Conservation (phyloP, 2,797 vertebrate genomes). For the Cirrhinus molitorella region DNA sequence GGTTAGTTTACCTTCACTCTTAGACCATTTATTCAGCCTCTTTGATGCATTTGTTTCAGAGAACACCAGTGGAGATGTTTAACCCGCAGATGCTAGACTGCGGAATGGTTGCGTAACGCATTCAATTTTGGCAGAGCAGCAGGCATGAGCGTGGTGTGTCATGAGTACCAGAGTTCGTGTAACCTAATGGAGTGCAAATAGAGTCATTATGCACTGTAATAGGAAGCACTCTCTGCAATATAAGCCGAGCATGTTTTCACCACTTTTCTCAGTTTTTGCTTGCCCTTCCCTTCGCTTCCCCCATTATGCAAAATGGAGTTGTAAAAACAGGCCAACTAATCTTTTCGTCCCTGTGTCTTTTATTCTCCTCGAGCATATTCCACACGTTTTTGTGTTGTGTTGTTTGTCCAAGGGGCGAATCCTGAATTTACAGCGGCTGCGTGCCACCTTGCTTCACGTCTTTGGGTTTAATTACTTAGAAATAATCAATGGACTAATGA, state of each 20-base stretch:
- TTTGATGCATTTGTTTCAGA: constrained; percentile 71
- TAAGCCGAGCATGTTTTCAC: constrained; percentile 54
- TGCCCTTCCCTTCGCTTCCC: constrained; percentile 52
- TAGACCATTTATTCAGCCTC: constrained; percentile 69
- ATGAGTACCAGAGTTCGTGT: constrained; percentile 48
- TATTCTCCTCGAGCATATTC: constrained; percentile 46
- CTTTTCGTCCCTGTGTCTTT: constrained; percentile 27
- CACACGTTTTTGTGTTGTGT: constrained; percentile 39
- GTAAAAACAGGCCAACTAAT: constrained; percentile 52
- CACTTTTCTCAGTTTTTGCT: constrained; percentile 50
- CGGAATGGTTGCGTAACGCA: constrained; percentile 53
- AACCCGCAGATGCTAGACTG: constrained; percentile 47
- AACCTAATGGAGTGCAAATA: constrained; percentile 60
- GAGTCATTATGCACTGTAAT: constrained; percentile 51
- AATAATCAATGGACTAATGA: constrained; percentile 76
- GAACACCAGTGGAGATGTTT: constrained; percentile 67
- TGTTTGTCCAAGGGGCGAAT: constrained; percentile 37
- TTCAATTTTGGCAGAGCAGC: constrained; percentile 49
- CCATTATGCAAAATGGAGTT: constrained; percentile 61
- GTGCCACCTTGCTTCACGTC: constrained; percentile 53
- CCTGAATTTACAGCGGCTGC: constrained; percentile 60
- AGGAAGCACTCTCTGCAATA: constrained; percentile 49
- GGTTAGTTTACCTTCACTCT: constrained; percentile 73
- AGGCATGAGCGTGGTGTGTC: constrained; percentile 49
- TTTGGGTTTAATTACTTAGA: constrained; percentile 72